Evolutionary conservation across 2,113 vertebrate genomes (phyloP).

Genomic region (Cololabis saira): DNA sequence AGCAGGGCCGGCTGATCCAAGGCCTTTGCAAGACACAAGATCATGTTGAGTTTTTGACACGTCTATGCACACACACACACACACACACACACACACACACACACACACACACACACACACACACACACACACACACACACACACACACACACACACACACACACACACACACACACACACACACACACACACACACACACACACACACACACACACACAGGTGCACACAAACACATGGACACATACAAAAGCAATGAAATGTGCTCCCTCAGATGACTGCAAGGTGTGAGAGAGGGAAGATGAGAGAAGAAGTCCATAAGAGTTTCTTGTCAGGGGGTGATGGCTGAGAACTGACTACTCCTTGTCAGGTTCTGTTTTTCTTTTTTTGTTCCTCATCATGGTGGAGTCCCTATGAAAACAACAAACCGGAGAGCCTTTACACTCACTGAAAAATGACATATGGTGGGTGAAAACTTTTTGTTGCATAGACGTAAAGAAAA

Average conservation of each 20-base stretch:
- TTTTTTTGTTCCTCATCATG: constrained; percentile 77
- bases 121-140: constrained; percentile 32
- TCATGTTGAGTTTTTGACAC: constrained; percentile 80
- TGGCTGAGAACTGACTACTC: constrained; percentile 89
- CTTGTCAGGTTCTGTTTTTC: constrained; percentile 86
- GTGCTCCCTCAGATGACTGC: constrained; percentile 76
- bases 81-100: constrained; percentile 31
- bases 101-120: too few species aligned
- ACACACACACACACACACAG: constrained; percentile 20
- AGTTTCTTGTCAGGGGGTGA: constrained; percentile 87
- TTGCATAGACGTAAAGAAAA: background rate
- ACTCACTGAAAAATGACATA: constrained; percentile 32
- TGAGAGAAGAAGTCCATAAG: constrained; percentile 90
- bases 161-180: constrained; percentile 61
- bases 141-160: constrained; percentile 35
- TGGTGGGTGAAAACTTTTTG: constrained; percentile 25
- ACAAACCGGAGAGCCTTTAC: constrained; percentile 33
- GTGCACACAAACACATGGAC: constrained; percentile 19
- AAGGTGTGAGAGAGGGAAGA: constrained; percentile 85
- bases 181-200: constrained; percentile 38
- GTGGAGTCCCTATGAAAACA: constrained; percentile 71
- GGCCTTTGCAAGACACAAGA: constrained; percentile 88
- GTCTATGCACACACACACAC: constrained; percentile 60
- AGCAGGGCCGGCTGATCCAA: constrained; percentile 90
- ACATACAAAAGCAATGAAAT: constrained; percentile 77